phyloP scores from a whole-genome alignment of 1,140 invertebrate species.

The Drosophila truncata region DNA sequence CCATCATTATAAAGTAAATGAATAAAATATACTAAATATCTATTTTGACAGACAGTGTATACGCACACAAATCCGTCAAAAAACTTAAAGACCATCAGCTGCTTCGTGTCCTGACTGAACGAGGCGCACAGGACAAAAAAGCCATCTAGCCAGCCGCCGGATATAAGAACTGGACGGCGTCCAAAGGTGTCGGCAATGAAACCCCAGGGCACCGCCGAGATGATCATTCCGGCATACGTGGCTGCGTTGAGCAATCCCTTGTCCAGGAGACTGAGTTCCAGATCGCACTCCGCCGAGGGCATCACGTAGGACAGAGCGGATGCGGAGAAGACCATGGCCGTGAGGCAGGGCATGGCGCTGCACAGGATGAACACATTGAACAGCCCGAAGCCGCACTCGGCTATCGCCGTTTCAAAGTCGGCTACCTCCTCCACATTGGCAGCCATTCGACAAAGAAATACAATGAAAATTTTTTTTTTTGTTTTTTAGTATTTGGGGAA shows the following conservation, averaged over 20 bases:
- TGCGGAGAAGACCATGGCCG: slow-evolving; percentile 88
- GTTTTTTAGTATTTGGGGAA: too few relatives aligned
- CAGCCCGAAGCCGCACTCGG: slow-evolving; percentile 88
- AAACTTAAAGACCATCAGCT: slow-evolving; percentile 91
- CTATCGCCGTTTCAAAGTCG: slow-evolving; percentile 88
- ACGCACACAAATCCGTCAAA: slow-evolving; percentile 90
- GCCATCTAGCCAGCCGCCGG: slow-evolving; percentile 89
- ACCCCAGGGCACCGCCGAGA: slow-evolving; percentile 93
- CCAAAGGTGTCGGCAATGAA: slow-evolving; percentile 92
- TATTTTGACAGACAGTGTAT: background rate
- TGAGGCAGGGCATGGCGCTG: slow-evolving; percentile 87
- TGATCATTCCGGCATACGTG: slow-evolving; percentile 92
- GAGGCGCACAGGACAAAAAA: slow-evolving; percentile 89
- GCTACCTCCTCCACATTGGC: slow-evolving; percentile 52
- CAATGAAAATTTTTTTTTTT: background rate
- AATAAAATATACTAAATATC: background rate
- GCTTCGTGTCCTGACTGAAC: slow-evolving; percentile 89
- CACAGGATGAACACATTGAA: slow-evolving; percentile 89
- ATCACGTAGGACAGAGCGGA: slow-evolving; percentile 89
- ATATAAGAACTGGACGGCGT: slow-evolving; percentile 89
- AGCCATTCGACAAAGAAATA: background rate
- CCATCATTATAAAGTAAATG: too few relatives aligned
- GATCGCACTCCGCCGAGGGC: slow-evolving; percentile 90
- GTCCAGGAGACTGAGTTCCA: slow-evolving; percentile 88
- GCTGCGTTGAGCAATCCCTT: slow-evolving; percentile 90